Evolutionary conservation across 2,797 vertebrate species (phyloP).

Genomic region (Urosaurus nigricauda): DNA sequence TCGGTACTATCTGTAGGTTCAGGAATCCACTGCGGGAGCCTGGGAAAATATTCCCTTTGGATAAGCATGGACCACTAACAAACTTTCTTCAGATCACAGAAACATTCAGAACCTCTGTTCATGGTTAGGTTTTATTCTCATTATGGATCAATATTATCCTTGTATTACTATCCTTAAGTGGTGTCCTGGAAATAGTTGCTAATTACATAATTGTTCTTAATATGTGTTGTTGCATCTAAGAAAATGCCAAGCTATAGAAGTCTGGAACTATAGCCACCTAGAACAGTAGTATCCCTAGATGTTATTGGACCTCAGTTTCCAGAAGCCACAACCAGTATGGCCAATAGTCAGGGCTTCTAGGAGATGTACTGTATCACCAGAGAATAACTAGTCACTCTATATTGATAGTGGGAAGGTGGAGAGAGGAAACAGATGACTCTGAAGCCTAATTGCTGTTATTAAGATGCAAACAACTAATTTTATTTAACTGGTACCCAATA

Average conservation of each 20-base stretch:
- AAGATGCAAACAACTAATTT: not conserved
- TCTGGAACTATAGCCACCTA: not conserved
- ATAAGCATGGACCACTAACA: no score
- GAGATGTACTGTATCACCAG: not conserved
- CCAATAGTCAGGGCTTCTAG: not conserved
- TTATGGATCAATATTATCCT: not conserved
- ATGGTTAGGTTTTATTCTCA: not conserved
- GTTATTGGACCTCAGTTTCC: not conserved
- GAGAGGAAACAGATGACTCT: not conserved
- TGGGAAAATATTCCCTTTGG: no score
- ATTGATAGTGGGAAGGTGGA: not conserved
- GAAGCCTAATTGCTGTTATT: not conserved
- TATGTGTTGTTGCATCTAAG: not conserved
- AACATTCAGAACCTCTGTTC: not conserved
- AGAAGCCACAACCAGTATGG: not conserved
- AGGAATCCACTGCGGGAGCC: no score
- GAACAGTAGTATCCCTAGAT: not conserved
- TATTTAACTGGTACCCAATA: not conserved
- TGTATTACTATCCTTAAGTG: not conserved
- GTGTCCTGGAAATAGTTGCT: not conserved
- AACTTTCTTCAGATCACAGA: not conserved
- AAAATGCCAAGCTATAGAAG: not conserved
- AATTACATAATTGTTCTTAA: no score
- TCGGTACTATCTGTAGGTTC: no score
- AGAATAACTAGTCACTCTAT: not conserved